Evolutionary conservation across 2,113 vertebrate species (phyloP).

Genomic region (Callionymus lyra): DNA sequence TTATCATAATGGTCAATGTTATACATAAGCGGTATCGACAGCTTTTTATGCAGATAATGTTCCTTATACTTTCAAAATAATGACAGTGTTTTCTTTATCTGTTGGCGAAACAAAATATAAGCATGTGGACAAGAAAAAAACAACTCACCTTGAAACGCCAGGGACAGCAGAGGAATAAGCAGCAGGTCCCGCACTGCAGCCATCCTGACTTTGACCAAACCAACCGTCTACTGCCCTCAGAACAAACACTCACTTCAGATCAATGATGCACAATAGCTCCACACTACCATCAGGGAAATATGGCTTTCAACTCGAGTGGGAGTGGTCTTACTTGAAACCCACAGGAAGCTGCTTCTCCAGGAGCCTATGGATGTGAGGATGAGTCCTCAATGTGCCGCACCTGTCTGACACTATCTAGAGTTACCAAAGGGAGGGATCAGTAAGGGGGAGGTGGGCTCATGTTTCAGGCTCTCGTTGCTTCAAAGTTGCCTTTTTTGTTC

Average conservation of each 20-base stretch:
- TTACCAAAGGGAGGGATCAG: slow-evolving; percentile 29
- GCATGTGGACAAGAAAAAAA: no score
- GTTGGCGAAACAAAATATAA: background rate
- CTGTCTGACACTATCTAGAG: slow-evolving; percentile 8
- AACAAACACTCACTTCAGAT: slow-evolving; percentile 20
- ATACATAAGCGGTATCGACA: no score
- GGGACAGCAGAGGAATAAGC: slow-evolving; percentile 36
- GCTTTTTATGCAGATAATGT: no score
- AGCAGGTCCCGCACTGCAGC: slow-evolving; percentile 27
- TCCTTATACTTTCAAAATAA: no score
- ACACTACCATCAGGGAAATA: no score
- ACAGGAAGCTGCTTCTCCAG: no score
- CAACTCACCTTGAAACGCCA: slow-evolving; percentile 57
- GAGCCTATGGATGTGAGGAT: background rate
- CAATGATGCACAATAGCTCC: background rate
- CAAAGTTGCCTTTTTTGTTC: slow-evolving; percentile 39
- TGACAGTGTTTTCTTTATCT: no score
- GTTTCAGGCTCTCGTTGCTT: slow-evolving; percentile 33
- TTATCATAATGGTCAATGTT: no score
- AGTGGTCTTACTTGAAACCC: no score
- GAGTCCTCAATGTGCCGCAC: background rate
- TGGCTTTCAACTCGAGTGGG: no score
- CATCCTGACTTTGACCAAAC: slow-evolving; percentile 41
- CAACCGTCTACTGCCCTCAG: slow-evolving; percentile 5
- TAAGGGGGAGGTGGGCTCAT: slow-evolving; percentile 20